Percentiles rank a stretch among this genome's conserved stretches.
Conservation (phyloP, 2,797 vertebrate species). For the Erpetoichthys calabaricus region DNA sequence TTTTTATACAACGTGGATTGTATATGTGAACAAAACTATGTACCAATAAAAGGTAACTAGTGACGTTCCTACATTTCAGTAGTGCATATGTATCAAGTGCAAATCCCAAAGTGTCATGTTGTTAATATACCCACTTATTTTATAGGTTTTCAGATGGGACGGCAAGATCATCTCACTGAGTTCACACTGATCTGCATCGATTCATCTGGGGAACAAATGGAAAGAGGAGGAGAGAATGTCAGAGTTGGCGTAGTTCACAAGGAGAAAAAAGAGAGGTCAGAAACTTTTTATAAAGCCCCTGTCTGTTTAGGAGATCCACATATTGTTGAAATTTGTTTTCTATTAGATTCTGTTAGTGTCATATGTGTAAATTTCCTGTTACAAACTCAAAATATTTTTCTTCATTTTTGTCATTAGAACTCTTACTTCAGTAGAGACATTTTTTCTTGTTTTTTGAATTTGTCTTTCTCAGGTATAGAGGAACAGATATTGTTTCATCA, state of each 20-base stretch:
- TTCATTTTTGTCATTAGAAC: no score
- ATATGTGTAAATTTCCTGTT: constrained; percentile 1
- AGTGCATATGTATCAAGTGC: no score
- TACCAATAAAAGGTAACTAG: no score
- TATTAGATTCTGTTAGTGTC: neutral
- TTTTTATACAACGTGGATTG: no score
- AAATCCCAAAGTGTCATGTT: no score
- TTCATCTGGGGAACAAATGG: constrained; percentile 44
- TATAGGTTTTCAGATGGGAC: constrained; percentile 50
- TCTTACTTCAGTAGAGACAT: no score
- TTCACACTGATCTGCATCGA: constrained; percentile 71
- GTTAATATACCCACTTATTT: neutral
- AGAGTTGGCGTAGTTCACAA: constrained; percentile 59
- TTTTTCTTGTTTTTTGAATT: no score
- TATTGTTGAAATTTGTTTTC: neutral
- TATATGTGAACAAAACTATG: no score
- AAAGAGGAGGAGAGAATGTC: constrained; percentile 57
- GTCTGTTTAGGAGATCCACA: neutral
- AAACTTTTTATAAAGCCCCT: neutral
- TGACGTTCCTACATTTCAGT: no score
- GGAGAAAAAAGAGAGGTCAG: constrained; percentile 64
- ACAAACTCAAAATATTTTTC: no score
- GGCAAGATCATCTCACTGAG: constrained; percentile 45
- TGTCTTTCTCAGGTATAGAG: no score
- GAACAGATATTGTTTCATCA: no score